A percentile compares a stretch with the other conserved stretches of the same genome.
phyloP scores from a whole-genome alignment of 2,113 vertebrate species.

The Motacilla tschutschensis region DNA sequence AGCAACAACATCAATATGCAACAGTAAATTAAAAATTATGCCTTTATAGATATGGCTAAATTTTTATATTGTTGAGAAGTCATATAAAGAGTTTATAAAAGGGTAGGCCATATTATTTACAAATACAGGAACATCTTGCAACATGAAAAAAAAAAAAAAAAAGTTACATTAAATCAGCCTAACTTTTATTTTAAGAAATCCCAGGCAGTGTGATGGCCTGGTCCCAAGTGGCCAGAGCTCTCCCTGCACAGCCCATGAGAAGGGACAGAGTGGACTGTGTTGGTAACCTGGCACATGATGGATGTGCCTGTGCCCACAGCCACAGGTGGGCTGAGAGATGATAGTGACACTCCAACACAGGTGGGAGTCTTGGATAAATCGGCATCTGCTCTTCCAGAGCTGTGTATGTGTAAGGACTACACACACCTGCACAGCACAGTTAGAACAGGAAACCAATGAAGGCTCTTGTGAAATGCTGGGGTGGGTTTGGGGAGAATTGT shows the following conservation, averaged over 20 bases:
- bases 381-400: not conserved
- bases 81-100: not conserved
- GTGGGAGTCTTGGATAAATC: not conserved
- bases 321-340: not conserved
- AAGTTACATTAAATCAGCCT: not conserved
- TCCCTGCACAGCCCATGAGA: not conserved
- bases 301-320: not conserved
- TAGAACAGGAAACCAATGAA: not conserved
- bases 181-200: not conserved
- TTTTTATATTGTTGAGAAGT: not conserved
- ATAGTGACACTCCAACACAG: not conserved
- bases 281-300: fast-evolving
- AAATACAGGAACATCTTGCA: not conserved
- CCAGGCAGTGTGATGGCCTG: not conserved
- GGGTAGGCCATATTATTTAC: not conserved
- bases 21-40: not conserved
- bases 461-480: not conserved
- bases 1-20: not conserved
- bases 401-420: fast-evolving
- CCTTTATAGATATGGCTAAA: not conserved
- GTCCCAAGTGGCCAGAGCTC: not conserved
- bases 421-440: fast-evolving
- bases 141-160: not conserved
- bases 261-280: not conserved
- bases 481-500: not conserved